phyloP scores from a whole-genome alignment of 1,140 invertebrate genomes.

The Zaprionus vittiger region DNA sequence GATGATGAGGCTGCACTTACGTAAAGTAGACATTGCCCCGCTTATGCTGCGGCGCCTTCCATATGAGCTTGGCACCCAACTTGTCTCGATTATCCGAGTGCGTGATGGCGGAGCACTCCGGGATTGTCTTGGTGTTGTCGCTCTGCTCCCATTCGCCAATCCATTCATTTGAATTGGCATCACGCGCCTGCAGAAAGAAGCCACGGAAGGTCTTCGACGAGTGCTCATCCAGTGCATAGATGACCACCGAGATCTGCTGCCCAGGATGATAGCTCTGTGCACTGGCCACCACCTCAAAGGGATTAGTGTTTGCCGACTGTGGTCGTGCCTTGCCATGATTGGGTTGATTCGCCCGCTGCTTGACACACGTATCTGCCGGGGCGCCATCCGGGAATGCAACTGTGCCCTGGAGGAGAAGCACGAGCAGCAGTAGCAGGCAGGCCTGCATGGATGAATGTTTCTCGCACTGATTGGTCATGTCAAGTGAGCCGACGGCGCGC shows the following conservation, averaged over 20 bases:
- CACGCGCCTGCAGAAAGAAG: slow-evolving; percentile 92
- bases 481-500: slow-evolving; percentile 32
- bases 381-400: slow-evolving; percentile 88
- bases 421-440: not conserved
- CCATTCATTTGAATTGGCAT: slow-evolving; percentile 88
- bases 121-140: slow-evolving; percentile 89
- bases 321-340: slow-evolving; percentile 89
- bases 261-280: slow-evolving; percentile 87
- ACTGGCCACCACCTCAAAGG: slow-evolving; percentile 88
- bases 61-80: slow-evolving; percentile 89
- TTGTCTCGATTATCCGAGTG: slow-evolving; percentile 92
- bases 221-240: slow-evolving; percentile 74
- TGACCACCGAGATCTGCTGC: slow-evolving; percentile 85
- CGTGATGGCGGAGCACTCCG: slow-evolving; percentile 91
- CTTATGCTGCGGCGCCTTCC: slow-evolving; percentile 89
- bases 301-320: slow-evolving; percentile 87
- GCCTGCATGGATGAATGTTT: slow-evolving; percentile 6
- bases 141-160: slow-evolving; percentile 89
- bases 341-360: slow-evolving; percentile 89
- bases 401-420: slow-evolving; percentile 27
- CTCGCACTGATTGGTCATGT: slow-evolving; percentile 44
- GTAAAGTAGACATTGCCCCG: slow-evolving; percentile 91
- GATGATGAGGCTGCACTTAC: slow-evolving; percentile 86
- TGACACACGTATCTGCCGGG: slow-evolving; percentile 91
- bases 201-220: slow-evolving; percentile 87